These are phyloP conservation scores for Mycetomoellerius zeteki DNA, from an alignment of 1,140 invertebrate species.

Conservation along the genomic window DNA sequence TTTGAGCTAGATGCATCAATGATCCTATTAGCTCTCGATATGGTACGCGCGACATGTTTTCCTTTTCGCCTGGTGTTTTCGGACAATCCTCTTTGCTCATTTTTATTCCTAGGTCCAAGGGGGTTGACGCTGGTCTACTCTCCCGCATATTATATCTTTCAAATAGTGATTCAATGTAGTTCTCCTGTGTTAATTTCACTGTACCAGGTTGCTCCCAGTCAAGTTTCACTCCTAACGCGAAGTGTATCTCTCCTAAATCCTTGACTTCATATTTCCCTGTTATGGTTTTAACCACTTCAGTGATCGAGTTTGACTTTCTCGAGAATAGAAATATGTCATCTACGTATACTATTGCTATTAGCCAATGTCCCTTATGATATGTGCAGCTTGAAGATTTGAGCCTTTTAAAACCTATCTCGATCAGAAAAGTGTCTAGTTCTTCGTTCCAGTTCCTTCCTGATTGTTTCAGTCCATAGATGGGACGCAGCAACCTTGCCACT, in stretches of 20 bases:
- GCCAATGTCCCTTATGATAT: neutral
- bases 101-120: neutral
- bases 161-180: neutral
- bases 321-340: constrained; percentile 47
- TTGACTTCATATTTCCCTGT: neutral
- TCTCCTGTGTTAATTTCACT: neutral
- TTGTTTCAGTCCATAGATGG: constrained; percentile 39
- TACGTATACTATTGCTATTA: neutral
- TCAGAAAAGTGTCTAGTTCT: neutral
- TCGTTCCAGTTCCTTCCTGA: constrained; percentile 22
- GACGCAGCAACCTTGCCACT: neutral
- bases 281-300: neutral
- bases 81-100: neutral
- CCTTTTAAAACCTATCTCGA: neutral
- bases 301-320: neutral
- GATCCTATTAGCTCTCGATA: no score
- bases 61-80: neutral
- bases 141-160: constrained; percentile 22
- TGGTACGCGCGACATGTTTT: neutral
- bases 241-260: constrained; percentile 5
- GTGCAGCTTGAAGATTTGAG: constrained; percentile 15
- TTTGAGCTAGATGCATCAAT: no score
- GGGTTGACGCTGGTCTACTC: neutral
- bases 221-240: neutral
- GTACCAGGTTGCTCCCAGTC: fast-evolving